Evolutionary conservation across 2,888 invertebrate genomes (phyloP).

Genomic region (Stramonita haemastoma): DNA sequence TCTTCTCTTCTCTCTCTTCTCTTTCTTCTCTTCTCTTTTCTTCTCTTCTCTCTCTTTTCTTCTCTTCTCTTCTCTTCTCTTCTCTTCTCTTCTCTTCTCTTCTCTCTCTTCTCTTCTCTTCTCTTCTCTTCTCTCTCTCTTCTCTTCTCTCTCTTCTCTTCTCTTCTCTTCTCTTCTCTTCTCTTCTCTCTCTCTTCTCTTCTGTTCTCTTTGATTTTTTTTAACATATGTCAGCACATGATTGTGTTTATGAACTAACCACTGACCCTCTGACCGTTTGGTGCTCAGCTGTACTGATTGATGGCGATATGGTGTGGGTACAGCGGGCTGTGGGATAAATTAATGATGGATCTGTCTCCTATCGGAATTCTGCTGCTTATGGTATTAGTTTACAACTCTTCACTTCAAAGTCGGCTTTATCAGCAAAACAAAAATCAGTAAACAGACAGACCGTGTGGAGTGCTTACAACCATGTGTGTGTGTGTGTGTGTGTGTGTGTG

Average conservation of each 20-base stretch:
- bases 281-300: too few species aligned
- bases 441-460: neutral
- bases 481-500: constrained; percentile 8
- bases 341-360: too few species aligned
- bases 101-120: constrained; percentile 3
- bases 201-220: neutral
- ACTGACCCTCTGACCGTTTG: too few species aligned
- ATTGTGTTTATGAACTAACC: neutral
- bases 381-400: too few species aligned
- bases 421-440: too few species aligned
- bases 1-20: too few species aligned
- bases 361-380: too few species aligned
- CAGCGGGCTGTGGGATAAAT: too few species aligned
- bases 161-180: neutral
- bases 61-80: neutral
- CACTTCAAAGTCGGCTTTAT: too few species aligned
- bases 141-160: neutral
- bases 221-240: neutral
- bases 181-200: neutral
- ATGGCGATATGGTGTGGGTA: too few species aligned
- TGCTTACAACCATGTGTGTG: neutral
- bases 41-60: neutral
- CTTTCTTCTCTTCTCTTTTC: neutral
- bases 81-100: neutral
- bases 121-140: too few species aligned